phyloP scores from a whole-genome alignment of 2,113 vertebrate species.

The Tricholaema leucomelas region DNA sequence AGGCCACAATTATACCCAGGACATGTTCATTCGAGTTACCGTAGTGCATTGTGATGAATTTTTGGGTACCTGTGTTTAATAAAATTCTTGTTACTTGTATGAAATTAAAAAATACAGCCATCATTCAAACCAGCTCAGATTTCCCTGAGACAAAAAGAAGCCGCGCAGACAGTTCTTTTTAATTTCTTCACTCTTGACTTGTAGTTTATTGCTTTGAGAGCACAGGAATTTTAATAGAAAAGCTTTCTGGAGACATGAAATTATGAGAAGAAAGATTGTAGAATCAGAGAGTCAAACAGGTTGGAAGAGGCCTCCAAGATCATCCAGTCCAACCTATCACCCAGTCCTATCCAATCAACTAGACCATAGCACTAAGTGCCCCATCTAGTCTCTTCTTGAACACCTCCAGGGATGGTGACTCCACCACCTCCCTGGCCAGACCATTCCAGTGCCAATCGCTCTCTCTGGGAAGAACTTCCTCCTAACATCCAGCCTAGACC shows the following conservation, averaged over 20 bases:
- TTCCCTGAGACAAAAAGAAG: not conserved
- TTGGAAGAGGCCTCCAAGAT: no score
- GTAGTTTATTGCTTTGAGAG: not conserved
- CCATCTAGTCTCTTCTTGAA: no score
- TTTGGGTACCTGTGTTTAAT: slow-evolving; percentile 33
- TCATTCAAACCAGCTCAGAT: not conserved
- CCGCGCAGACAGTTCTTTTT: not conserved
- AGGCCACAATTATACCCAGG: slow-evolving; percentile 21
- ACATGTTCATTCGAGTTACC: slow-evolving; percentile 49
- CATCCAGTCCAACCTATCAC: no score
- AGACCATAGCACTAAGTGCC: no score
- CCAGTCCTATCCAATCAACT: no score
- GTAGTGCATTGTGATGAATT: slow-evolving; percentile 8
- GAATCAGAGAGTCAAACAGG: no score
- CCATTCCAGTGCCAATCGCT: no score
- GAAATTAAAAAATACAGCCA: not conserved
- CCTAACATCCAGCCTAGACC: no score
- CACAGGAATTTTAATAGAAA: not conserved
- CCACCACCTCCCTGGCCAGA: no score
- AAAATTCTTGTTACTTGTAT: not conserved
- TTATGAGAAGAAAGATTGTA: not conserved
- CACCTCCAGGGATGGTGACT: no score
- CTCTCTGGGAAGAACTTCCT: no score
- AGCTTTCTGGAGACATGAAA: not conserved
- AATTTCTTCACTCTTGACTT: not conserved